A percentile compares a stretch with the other conserved stretches of the same genome.
phyloP scores from a whole-genome alignment of 2,113 vertebrate species.

The Centropus unirufus region DNA sequence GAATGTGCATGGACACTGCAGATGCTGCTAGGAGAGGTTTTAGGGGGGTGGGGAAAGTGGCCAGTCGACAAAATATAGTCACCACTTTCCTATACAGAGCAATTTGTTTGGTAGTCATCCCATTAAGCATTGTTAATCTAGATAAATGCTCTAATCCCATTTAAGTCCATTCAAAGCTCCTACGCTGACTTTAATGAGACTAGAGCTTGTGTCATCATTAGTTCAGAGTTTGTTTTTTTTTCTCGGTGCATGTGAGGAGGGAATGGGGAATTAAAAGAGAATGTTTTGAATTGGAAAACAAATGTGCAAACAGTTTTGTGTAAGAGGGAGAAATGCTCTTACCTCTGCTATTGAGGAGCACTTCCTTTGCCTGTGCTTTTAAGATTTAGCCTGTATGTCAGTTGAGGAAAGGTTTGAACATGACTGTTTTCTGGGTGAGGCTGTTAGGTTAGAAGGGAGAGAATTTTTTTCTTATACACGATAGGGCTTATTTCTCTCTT shows the following conservation, averaged over 20 bases:
- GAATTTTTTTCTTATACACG: not conserved
- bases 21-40: not conserved
- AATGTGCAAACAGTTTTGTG: not conserved
- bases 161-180: constrained; percentile 9
- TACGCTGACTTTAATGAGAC: not conserved
- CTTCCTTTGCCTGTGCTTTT: not conserved
- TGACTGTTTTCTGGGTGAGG: not conserved
- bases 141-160: constrained; percentile 29
- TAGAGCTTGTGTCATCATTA: not conserved
- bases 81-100: not conserved
- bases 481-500: not conserved
- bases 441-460: not conserved
- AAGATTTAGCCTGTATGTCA: not conserved
- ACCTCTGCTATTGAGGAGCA: not conserved
- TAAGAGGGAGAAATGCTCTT: not conserved
- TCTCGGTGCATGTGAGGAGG: not conserved
- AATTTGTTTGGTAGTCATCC: not conserved
- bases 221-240: not conserved
- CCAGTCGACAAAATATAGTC: not conserved
- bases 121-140: not conserved
- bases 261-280: not conserved
- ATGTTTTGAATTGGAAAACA: not conserved
- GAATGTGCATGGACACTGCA: not conserved
- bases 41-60: not conserved
- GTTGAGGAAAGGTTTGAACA: not conserved